These are phyloP conservation scores for Deilephila porcellus DNA, from an alignment of 2,888 invertebrate genomes.

Conservation along the genomic window DNA sequence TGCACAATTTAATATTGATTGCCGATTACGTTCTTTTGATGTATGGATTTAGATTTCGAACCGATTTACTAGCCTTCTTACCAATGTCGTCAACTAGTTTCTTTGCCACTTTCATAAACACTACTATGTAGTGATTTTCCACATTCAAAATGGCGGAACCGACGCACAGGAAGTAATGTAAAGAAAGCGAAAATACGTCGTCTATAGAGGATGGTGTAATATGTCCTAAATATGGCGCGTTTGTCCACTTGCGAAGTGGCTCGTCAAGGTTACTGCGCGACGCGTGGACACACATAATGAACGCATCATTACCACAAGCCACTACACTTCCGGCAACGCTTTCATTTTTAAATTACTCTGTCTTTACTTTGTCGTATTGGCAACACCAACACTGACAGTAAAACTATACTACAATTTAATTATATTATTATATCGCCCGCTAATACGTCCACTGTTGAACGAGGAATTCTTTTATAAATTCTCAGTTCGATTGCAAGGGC, in stretches of 20 bases:
- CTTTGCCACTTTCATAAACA: too few relatives aligned
- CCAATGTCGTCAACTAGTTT: too few relatives aligned
- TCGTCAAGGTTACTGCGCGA: constrained; percentile 19
- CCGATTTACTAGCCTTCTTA: too few relatives aligned
- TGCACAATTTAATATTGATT: too few relatives aligned
- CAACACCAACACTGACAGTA: too few relatives aligned
- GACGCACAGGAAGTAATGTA: background rate
- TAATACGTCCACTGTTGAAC: too few relatives aligned
- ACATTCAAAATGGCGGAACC: constrained; percentile 7
- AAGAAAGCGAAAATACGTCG: constrained; percentile 21
- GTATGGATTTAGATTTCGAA: too few relatives aligned
- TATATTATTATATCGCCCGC: too few relatives aligned
- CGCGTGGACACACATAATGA: background rate
- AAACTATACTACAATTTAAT: too few relatives aligned
- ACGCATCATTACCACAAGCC: background rate
- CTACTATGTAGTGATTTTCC: background rate
- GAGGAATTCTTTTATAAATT: too few relatives aligned
- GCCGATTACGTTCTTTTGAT: too few relatives aligned
- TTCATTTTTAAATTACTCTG: background rate
- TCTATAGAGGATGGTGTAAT: background rate
- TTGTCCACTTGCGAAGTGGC: constrained; percentile 9
- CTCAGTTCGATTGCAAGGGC: too few relatives aligned
- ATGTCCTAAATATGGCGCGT: constrained; percentile 17
- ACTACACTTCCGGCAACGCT: background rate
- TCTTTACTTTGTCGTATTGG: background rate